A percentile compares a stretch with the other conserved stretches of the same genome.
Conservation (phyloP, 2,888 invertebrate species). For the Phalera bucephala region DNA sequence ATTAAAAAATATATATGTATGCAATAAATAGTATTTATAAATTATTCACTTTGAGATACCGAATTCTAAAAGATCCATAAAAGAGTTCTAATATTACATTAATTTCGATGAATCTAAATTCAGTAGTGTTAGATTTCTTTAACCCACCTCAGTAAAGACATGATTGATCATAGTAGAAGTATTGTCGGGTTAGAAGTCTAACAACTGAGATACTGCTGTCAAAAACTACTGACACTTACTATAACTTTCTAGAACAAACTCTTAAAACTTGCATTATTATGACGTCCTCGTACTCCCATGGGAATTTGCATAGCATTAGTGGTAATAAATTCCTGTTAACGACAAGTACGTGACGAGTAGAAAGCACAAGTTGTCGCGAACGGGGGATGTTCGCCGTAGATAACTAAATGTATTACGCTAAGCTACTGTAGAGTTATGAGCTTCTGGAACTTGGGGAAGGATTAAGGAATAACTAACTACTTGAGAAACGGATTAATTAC, state of each 20-base stretch:
- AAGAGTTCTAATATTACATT: too few species aligned
- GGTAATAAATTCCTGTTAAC: conserved; percentile 64
- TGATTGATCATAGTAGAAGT: too few species aligned
- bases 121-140: too few species aligned
- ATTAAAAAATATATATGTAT: too few species aligned
- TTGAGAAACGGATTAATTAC: conserved; percentile 20
- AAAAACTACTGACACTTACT: too few species aligned
- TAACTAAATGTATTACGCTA: conserved; percentile 62
- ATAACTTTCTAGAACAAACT: conserved; percentile 6
- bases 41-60: too few species aligned
- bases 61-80: too few species aligned
- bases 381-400: conserved; percentile 47
- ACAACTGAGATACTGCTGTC: too few species aligned
- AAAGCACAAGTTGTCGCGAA: conserved; percentile 39
- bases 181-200: too few species aligned
- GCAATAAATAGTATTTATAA: too few species aligned
- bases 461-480: conserved; percentile 38
- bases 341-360: conserved; percentile 61
- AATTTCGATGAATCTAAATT: too few species aligned
- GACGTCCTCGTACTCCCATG: conserved; percentile 37
- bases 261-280: conserved; percentile 38
- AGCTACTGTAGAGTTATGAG: conserved; percentile 53
- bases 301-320: conserved; percentile 59
- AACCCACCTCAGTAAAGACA: too few species aligned
- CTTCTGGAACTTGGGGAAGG: conserved; percentile 43